Evolutionary conservation across 1,140 invertebrate species (phyloP).

Genomic region (Eueides isabella): DNA sequence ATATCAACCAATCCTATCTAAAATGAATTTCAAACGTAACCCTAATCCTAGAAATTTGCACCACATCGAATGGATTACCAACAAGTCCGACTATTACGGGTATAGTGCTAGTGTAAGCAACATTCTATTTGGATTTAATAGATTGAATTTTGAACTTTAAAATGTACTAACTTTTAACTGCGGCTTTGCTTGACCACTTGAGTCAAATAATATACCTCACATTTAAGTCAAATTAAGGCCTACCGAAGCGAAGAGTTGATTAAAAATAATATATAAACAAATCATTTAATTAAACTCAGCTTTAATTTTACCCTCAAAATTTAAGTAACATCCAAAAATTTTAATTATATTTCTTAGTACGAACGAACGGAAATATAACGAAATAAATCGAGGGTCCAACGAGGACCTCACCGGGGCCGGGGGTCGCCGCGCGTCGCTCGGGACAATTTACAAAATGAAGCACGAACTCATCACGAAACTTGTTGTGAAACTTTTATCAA

Average conservation of each 20-base stretch:
- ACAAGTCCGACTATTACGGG: conserved; percentile 27
- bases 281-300: conserved; percentile 4
- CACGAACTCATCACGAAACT: conserved; percentile 34
- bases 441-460: conserved; percentile 37
- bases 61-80: conserved; percentile 29
- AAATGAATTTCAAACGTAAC: conserved; percentile 8
- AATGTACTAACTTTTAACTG: no score
- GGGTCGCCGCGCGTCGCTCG: conserved; percentile 7
- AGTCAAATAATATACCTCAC: no score
- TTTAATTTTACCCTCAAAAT: neutral
- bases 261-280: neutral
- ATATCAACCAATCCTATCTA: neutral
- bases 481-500: conserved; percentile 36
- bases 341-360: neutral
- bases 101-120: neutral
- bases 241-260: no score
- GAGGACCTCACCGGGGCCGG: neutral
- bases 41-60: conserved; percentile 24
- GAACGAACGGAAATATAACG: conserved; percentile 24
- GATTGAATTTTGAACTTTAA: neutral
- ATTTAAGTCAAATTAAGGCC: no score
- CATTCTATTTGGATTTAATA: neutral
- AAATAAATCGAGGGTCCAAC: conserved; percentile 27
- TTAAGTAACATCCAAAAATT: conserved; percentile 6
- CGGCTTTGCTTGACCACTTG: no score